These are phyloP conservation scores for Gerris lacustris DNA, from an alignment of 2,888 invertebrate species.

Conservation along the genomic window DNA sequence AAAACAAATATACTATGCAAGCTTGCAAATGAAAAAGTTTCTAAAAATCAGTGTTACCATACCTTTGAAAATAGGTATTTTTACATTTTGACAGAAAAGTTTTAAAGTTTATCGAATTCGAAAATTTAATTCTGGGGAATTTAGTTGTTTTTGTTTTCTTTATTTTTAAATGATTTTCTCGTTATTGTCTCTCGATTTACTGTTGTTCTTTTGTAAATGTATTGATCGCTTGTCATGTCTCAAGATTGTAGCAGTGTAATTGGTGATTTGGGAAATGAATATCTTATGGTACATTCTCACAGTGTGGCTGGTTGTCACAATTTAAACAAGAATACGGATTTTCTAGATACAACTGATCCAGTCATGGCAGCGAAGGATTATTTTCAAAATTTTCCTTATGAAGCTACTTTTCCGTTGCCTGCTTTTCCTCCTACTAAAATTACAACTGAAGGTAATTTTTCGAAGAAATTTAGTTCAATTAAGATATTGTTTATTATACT, in stretches of 20 bases:
- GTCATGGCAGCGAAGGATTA: conserved; percentile 6
- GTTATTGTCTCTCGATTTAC: too few species aligned
- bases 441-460: background rate
- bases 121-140: too few species aligned
- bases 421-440: conserved; percentile 8
- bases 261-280: conserved; percentile 3
- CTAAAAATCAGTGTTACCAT: too few species aligned
- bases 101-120: too few species aligned
- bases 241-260: background rate
- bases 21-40: too few species aligned
- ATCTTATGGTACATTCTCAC: conserved; percentile 4
- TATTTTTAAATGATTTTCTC: too few species aligned
- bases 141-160: too few species aligned
- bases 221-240: background rate
- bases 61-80: too few species aligned
- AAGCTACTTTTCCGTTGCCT: background rate
- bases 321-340: background rate
- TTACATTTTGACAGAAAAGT: too few species aligned
- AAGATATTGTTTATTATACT: too few species aligned
- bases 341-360: background rate
- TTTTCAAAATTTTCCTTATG: conserved; percentile 4
- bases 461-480: background rate
- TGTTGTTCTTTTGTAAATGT: too few species aligned
- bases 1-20: too few species aligned
- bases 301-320: background rate